Base-by-base conservation (phyloP, 1,140 invertebrate species). In the Drosophila rufa region DNA sequence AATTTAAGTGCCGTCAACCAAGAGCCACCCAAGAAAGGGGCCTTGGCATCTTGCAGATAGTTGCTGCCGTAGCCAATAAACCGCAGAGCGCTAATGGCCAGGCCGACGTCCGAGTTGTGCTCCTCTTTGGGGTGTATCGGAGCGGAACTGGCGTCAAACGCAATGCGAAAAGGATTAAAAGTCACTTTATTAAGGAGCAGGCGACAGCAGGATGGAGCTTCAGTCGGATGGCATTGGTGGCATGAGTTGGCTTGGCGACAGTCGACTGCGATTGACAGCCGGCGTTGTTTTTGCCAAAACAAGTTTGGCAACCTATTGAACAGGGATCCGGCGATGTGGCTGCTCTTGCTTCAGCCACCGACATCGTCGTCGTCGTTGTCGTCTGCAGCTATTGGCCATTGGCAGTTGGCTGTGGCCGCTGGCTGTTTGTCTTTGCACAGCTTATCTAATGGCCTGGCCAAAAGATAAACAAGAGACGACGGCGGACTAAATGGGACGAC, bases 161-260 rank as follows among this genome's bases (percentile, higher is more conserved):
- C 81, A 90, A 82, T 90, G 85, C 79, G 85, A 90, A 90, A 90
- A 90, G 85, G 85, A 90, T 90, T 90, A 90, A 90, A 85, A 90
- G 85, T 82, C 85, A 85, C 84, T 90, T 84, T 85, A 89, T 90
- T 90, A 89, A 80, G 81, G 59, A 65, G 77, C 82, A 73, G 60
- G 53, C 59, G 65, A 66, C 50, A 56, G 60, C 43, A 59, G 60
- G 62, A 58, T 33, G 38, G 43, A 64, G 51, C 59, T 42, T 40
- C 27, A 19, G 61, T 19, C 15, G 19, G 22, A 55, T 48, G 71
- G 33, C 17, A 46, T 38, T 61, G 17, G 33, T 53, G 36, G 22
- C 15, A 22, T 22, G 19, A 22, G 19, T 22, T 22, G 30, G 17
- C 8, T 22, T 40, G 57, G 50, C 30, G 45, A 57, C 70, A 60